Evolutionary conservation across 2,888 invertebrate genomes (phyloP).

Genomic region (Folsomia manolachei): DNA sequence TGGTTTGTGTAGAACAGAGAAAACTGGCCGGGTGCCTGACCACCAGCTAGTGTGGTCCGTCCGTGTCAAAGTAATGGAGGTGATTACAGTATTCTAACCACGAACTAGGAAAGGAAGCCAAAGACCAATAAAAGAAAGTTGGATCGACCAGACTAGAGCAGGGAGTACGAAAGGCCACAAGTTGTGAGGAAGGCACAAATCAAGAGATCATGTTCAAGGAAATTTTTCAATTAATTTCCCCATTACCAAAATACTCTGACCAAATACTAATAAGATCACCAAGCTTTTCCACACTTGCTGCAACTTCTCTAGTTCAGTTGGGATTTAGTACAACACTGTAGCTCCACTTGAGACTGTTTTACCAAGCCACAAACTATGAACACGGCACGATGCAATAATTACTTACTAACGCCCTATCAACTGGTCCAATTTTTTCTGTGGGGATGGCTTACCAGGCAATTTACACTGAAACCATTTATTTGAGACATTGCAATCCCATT

Average conservation of each 20-base stretch:
- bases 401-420: background rate
- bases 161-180: background rate
- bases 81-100: conserved; percentile 6
- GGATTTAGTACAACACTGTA: background rate
- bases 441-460: background rate
- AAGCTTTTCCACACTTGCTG: background rate
- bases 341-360: background rate
- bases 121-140: conserved; percentile 48
- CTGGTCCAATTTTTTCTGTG: background rate
- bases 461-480: background rate
- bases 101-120: conserved; percentile 14
- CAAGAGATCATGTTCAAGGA: conserved; percentile 51
- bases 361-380: background rate
- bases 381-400: background rate
- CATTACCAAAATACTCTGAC: conserved; percentile 21
- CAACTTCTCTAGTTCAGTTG: background rate
- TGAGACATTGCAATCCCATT: background rate
- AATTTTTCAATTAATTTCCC: conserved; percentile 51
- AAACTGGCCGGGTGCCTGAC: too few relatives aligned
- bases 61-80: background rate
- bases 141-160: conserved; percentile 20
- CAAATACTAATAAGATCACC: conserved; percentile 9
- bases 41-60: background rate
- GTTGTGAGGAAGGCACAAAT: conserved; percentile 43
- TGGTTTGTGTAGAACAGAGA: background rate